Conservation (phyloP, 2,113 vertebrate species). For the Meleagris gallopavo region DNA sequence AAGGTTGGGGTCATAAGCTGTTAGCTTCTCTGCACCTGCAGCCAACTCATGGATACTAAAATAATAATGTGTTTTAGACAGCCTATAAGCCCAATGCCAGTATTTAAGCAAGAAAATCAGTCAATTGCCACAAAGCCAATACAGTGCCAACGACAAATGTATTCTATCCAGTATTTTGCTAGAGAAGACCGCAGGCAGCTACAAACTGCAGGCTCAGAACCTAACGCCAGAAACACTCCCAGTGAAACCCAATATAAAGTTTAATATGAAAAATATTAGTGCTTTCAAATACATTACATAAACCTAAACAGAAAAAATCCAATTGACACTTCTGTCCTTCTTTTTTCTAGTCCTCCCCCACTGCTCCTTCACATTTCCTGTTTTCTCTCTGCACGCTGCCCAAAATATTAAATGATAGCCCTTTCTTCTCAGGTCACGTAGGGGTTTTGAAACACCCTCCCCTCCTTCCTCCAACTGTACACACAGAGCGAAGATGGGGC, state of each 20-base stretch:
- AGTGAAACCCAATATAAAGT: neutral
- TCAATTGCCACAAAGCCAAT: neutral
- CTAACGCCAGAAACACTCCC: neutral
- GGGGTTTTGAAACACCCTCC: neutral
- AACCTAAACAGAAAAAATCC: neutral
- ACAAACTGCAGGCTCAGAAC: neutral
- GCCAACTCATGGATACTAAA: neutral
- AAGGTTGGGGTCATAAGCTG: neutral
- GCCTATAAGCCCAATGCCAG: neutral
- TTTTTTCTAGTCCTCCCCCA: neutral
- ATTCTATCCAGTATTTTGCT: neutral
- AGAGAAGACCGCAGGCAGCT: neutral
- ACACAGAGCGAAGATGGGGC: neutral
- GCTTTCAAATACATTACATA: neutral
- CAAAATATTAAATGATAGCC: neutral
- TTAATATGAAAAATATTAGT: neutral
- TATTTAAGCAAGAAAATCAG: slow-evolving; percentile 8
- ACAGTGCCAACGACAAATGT: neutral
- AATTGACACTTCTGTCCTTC: neutral
- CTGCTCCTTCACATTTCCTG: slow-evolving; percentile 10
- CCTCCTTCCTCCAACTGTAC: neutral
- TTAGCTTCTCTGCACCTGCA: neutral
- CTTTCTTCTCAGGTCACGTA: neutral
- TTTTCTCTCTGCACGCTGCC: neutral
- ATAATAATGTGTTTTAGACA: neutral